Evolutionary conservation across 2,888 invertebrate genomes (phyloP).

Genomic region (Scaptomyza flava): DNA sequence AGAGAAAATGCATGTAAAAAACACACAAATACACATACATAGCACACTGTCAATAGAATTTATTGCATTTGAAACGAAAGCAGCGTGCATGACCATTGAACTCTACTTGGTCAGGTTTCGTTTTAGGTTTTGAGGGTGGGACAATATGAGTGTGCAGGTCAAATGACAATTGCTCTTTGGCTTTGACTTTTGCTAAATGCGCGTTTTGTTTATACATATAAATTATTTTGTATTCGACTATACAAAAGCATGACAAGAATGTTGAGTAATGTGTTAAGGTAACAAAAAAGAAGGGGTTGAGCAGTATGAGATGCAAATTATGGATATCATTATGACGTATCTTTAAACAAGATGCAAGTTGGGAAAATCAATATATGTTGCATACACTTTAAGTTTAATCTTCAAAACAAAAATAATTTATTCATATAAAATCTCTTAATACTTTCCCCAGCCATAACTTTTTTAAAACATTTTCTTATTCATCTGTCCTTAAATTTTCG

Average conservation of each 20-base stretch:
- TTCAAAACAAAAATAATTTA: background rate
- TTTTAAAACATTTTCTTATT: background rate
- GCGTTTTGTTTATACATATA: slow-evolving; percentile 3
- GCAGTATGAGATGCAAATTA: background rate
- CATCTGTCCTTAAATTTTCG: background rate
- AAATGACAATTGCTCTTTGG: slow-evolving; percentile 34
- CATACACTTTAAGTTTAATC: no score
- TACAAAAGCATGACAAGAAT: background rate
- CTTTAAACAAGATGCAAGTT: background rate
- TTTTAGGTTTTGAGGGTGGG: background rate
- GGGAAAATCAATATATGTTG: background rate
- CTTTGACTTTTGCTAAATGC: slow-evolving; percentile 23
- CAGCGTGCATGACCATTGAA: slow-evolving; percentile 31
- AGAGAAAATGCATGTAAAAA: no score
- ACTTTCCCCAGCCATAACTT: background rate
- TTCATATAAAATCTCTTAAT: background rate
- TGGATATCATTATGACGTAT: background rate
- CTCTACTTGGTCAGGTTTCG: slow-evolving; percentile 2
- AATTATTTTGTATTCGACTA: background rate
- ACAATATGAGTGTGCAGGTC: slow-evolving; percentile 23
- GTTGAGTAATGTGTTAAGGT: background rate
- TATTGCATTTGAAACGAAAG: slow-evolving; percentile 47
- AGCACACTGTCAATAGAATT: slow-evolving; percentile 21
- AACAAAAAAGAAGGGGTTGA: background rate
- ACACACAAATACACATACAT: background rate